Base-by-base conservation (phyloP, 1,140 invertebrate species). In the Bombus sibiricus region DNA sequence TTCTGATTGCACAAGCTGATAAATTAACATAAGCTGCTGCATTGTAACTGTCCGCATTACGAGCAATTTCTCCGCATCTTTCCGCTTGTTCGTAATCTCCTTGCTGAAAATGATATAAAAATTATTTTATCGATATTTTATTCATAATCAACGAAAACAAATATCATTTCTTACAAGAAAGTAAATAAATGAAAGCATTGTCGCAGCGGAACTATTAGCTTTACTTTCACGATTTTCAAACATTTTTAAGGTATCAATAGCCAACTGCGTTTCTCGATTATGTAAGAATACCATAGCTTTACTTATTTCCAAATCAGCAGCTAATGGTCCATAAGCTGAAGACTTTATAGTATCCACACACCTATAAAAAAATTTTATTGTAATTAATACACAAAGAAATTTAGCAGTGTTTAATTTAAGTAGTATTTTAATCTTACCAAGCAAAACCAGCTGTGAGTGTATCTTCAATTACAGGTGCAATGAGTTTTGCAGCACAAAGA, bases 151-250 rank as follows among this genome's bases (percentile, higher is more conserved):
- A 28, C 25, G 71, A 80, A 81, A 64, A 41, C 5, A 43, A 71
- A 2, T 80, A 43, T 4, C 6, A 47, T 68, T 68, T 68, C 93
- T 96, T 94, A 98, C 98, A 95, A 98, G 96, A 93, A 97, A 98
- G 92, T 98, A 98, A 74, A 99, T 97, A 92, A 99, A 98, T 8
- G 98, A 97, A 28, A 99, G 95, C 96, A 99, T 99, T n/a, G 98
- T 98, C 12, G 98, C 96, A 12, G 98, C 98, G 64, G 96, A 97
- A 87, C 97, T 97, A 1, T 98, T 98, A 73, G 98, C 97, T 95
- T 98, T 98, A 3, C 97, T 97, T 81, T 98, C 96, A 88, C 98
- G 98, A 92, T 98, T 98, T 94, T 99, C 98, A 94, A 99, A 99
- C 83, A 97, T 97, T 95, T 98, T 98, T 37, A 99, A 94, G 0